Conservation (phyloP, 2,797 vertebrate genomes). For the Molossus alvarezi region DNA sequence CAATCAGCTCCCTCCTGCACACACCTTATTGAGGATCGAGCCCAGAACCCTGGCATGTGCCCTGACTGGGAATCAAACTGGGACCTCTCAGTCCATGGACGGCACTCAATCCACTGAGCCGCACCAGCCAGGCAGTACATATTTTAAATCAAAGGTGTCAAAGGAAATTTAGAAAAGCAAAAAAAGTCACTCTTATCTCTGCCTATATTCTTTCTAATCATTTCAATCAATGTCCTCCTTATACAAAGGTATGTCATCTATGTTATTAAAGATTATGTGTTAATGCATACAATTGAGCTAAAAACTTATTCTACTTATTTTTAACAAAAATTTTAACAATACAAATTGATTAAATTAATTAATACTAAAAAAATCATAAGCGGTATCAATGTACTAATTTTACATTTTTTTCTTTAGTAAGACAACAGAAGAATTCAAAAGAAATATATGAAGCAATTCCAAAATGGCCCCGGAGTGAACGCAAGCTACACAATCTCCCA, state of each 20-base stretch:
- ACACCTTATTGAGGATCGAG: too few relatives aligned
- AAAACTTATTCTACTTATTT: not conserved
- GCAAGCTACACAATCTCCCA: too few relatives aligned
- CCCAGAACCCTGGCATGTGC: too few relatives aligned
- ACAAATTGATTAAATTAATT: not conserved
- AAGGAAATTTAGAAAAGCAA: constrained; percentile 8
- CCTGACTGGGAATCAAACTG: too few relatives aligned
- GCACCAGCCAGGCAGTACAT: not conserved
- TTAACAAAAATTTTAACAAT: not conserved
- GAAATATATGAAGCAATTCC: not conserved
- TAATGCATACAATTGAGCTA: not conserved
- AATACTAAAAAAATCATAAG: not conserved
- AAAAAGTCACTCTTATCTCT: not conserved
- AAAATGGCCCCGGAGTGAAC: too few relatives aligned
- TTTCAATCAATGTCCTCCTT: not conserved
- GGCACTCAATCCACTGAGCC: too few relatives aligned
- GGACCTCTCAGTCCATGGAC: too few relatives aligned
- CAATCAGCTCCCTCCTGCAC: too few relatives aligned
- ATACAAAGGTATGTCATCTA: not conserved
- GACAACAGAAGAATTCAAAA: not conserved
- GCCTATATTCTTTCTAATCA: not conserved
- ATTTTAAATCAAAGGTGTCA: not conserved
- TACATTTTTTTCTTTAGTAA: not conserved
- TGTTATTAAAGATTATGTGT: not conserved
- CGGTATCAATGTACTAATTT: not conserved